Evolutionary conservation across 2,797 vertebrate species (phyloP).

Genomic region (Crenichthys baileyi): DNA sequence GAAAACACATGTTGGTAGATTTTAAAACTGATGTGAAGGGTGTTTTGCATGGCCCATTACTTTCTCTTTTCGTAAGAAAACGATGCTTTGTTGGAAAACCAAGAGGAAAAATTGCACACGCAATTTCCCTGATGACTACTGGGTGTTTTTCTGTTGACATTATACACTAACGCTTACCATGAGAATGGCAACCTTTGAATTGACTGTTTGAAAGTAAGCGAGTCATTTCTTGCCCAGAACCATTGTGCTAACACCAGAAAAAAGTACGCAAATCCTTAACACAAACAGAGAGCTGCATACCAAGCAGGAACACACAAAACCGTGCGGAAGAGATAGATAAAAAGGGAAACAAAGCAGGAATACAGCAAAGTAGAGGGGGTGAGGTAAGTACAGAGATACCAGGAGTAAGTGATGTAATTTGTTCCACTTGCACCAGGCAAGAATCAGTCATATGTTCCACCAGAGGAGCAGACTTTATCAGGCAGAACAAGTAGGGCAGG

Average conservation of each 20-base stretch:
- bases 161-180: slow-evolving; percentile 53
- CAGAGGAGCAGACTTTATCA: slow-evolving; percentile 67
- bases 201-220: slow-evolving; percentile 53
- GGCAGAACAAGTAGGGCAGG: slow-evolving; percentile 66
- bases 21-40: slow-evolving; percentile 27
- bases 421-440: slow-evolving; percentile 75
- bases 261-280: slow-evolving; percentile 49
- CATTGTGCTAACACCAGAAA: slow-evolving; percentile 57
- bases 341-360: slow-evolving; percentile 29
- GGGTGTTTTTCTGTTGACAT: slow-evolving; percentile 56
- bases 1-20: slow-evolving; percentile 42
- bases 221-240: slow-evolving; percentile 65
- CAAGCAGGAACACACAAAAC: slow-evolving; percentile 13
- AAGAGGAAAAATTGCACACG: slow-evolving; percentile 38
- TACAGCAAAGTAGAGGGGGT: slow-evolving; percentile 22
- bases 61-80: slow-evolving; percentile 40
- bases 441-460: slow-evolving; percentile 77
- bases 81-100: slow-evolving; percentile 32
- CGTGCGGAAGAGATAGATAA: slow-evolving; percentile 16
- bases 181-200: slow-evolving; percentile 68
- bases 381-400: slow-evolving; percentile 62
- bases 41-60: slow-evolving; percentile 31
- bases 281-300: slow-evolving; percentile 34
- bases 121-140: slow-evolving; percentile 35
- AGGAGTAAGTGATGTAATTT: slow-evolving; percentile 78